Base-by-base conservation (phyloP, 2,888 invertebrate species). In the Cecidostiba fungosa region DNA sequence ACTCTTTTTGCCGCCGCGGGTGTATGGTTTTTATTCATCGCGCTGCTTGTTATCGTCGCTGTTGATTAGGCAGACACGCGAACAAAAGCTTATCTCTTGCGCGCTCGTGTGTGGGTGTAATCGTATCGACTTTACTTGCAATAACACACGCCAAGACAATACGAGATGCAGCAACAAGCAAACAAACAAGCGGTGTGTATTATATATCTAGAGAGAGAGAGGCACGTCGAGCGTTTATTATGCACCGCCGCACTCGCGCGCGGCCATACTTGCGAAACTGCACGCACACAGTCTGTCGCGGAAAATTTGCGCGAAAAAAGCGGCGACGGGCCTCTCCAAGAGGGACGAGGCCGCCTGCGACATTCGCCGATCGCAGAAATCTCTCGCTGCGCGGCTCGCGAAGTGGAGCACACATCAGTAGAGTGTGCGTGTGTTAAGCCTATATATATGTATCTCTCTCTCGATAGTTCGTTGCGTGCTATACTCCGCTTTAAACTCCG, bases 291-390 rank as follows among this genome's bases (percentile, higher is more conserved):
- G 43, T 78, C 66, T 47, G 78, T 66, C 59, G 59, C 76, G 54
- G 59, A 54, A 77, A n/a, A 77, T 43, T 78, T 23, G 66, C 29
- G 50, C 32, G 43, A 29, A 43, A 69, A 78, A 69, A n/a, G n/a
- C n/a, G n/a, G 43, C 47, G 50, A 26, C 76, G 76, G 32, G 29
- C 26, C 76, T 19, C 50, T 50, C 54, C 47, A 39, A 76, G 69
- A 54, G 54, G 69, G 26, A 83, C 77, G 83, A 83, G 83, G 77
- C 47, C 72, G 70, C 19, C 66, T 10, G 29, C 29, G 23, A 47
- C 29, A 12, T 47, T 19, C 43, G 50, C 19, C 59, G 43, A 78
- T 32, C 66, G 23, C 74, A 36, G 54, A 72, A 80, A 80, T 73
- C 74, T 36, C 47, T 39, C 26, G 54, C 36, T 36, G 32, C 50